Evolutionary conservation across 92 coral and sea anemone species (phyloP).

Genomic region (Siderastrea radians): DNA sequence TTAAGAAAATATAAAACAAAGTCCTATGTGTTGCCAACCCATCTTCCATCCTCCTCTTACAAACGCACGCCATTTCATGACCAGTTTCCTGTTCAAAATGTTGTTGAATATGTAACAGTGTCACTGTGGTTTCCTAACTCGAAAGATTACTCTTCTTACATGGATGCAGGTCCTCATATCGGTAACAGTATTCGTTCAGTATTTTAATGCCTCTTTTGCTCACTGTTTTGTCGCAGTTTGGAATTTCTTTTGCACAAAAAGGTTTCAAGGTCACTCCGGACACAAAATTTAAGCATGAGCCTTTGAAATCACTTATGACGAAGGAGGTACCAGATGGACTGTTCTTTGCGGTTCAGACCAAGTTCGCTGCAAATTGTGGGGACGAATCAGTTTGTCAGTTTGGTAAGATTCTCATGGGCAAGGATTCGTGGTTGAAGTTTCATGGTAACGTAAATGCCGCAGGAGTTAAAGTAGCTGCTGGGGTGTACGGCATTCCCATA

Average conservation of each 20-base stretch:
- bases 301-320: slow-evolving; percentile 58
- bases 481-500: slow-evolving; percentile 64
- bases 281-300: slow-evolving; percentile 68
- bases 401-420: slow-evolving; percentile 67
- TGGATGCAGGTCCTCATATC: no score
- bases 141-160: no score
- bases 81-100: no score
- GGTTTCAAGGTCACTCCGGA: slow-evolving; percentile 69
- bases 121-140: no score
- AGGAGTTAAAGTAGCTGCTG: slow-evolving; percentile 60
- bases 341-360: slow-evolving; percentile 69
- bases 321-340: slow-evolving; percentile 70
- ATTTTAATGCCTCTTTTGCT: not conserved
- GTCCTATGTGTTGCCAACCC: no score
- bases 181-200: not conserved
- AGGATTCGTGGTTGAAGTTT: slow-evolving; percentile 70
- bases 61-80: no score
- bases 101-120: no score
- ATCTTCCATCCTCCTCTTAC: no score
- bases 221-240: slow-evolving; percentile 45
- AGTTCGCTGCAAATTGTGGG: slow-evolving; percentile 68
- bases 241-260: slow-evolving; percentile 73
- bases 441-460: slow-evolving; percentile 50
- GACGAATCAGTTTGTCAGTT: slow-evolving; percentile 50
- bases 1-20: no score